These are phyloP conservation scores for Falco berigora DNA, from an alignment of 2,797 vertebrate genomes.

Conservation along the genomic window DNA sequence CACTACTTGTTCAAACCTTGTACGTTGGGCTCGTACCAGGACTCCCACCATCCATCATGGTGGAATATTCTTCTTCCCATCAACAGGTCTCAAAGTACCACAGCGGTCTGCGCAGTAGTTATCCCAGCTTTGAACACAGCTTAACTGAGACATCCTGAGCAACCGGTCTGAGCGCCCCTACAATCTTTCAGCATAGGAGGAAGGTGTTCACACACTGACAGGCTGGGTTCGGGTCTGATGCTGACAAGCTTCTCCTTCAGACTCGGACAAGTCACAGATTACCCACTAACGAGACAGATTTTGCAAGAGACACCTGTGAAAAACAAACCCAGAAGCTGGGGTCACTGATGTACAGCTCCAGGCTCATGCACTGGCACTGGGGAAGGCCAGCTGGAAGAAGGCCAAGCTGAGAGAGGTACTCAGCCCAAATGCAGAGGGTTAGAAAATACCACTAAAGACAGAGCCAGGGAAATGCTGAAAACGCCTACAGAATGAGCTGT, in stretches of 20 bases:
- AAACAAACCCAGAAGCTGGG: not conserved
- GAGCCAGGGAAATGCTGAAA: not conserved
- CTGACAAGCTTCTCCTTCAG: not conserved
- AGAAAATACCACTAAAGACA: not conserved
- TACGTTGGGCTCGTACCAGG: not conserved
- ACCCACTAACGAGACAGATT: not conserved
- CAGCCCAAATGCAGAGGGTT: not conserved
- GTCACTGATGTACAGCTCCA: not conserved
- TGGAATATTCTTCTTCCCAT: not conserved
- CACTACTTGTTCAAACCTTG: not conserved
- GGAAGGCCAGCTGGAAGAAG: not conserved
- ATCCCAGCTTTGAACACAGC: not conserved
- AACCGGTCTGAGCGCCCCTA: not conserved
- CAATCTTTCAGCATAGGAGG: not conserved
- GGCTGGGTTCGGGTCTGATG: not conserved
- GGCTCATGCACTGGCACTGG: not conserved
- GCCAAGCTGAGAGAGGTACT: not conserved
- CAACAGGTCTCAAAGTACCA: not conserved
- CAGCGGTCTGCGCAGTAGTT: not conserved
- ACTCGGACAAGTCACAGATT: not conserved
- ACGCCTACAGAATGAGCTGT: not conserved
- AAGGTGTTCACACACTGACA: not conserved
- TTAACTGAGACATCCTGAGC: not conserved
- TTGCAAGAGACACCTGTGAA: not conserved
- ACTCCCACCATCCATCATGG: not conserved